Evolutionary conservation across 1,140 invertebrate genomes (phyloP), one percentile per base, ranked within the genome.

Genomic region (Megalopta genalis): DNA sequence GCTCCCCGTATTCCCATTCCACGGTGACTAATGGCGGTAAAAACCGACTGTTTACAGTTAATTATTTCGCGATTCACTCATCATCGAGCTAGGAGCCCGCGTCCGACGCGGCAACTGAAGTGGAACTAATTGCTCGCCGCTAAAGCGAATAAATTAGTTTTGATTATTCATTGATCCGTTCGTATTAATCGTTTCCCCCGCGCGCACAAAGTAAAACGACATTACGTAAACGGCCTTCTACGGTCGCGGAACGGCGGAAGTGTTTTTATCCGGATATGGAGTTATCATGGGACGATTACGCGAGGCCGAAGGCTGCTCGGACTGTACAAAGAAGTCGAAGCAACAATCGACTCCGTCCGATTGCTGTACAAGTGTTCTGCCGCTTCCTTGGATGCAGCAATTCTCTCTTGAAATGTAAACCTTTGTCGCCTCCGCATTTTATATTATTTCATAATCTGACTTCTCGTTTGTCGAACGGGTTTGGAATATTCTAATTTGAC

Each of bases 81-180:
- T 67, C 68, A 49, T n/a, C 54, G 68, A 59, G 76, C 59, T 72
- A 62, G 75, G 71, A 78, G 75, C 75, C 65, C 57, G 59, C 49
- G 65, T 64, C 23, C 25, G 21, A 14, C 46, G 70, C 69, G 83
- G 72, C 78, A 77, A 76, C 68, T 80, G 63, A 62, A 46, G 72
- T 75, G 81, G 82, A 85, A 85, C 82, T 85, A 84, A 85, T 84
- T 73, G 75, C 72, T 18, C 57, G 76, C 68, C 46, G 59, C 57
- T 81, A 77, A 84, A 73, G 25, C 9, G 77, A 60, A 73, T 74
- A 67, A 66, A 73, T 79, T 62, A 67, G 23, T 62, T 49, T 32
- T 27, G 77, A 27, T 85, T 82, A 84, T 77, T 75, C 74, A 77
- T 84, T 74, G 79, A 84, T 77, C 68, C 72, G 49, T 66, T 73